These are phyloP conservation scores for Catonia carolina DNA, from an alignment of 2,888 invertebrate species.

Conservation along the genomic window DNA sequence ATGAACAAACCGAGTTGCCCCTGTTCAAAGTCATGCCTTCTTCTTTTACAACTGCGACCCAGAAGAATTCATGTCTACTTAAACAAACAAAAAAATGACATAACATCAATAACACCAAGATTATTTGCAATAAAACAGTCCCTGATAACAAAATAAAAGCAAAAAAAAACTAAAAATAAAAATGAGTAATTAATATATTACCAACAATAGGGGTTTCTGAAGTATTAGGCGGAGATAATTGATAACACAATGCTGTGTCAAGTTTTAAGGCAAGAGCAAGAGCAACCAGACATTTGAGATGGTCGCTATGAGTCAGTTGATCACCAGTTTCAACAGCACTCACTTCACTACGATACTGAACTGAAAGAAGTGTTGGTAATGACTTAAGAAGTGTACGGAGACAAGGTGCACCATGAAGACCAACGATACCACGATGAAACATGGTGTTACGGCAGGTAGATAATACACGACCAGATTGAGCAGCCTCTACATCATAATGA, in stretches of 20 bases:
- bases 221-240: constrained; percentile 46
- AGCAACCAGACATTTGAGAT: constrained; percentile 51
- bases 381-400: constrained; percentile 45
- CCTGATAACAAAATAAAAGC: no score
- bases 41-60: no score
- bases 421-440: constrained; percentile 47
- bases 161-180: no score
- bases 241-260: constrained; percentile 49
- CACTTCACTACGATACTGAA: constrained; percentile 52
- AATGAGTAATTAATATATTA: no score
- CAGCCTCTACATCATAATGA: constrained; percentile 43
- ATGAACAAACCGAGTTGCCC: no score
- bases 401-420: constrained; percentile 49
- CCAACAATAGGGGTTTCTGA: constrained; percentile 33
- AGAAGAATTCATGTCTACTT: no score
- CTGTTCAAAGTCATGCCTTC: no score
- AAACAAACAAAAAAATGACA: no score
- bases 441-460: constrained; percentile 48
- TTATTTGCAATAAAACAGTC: no score
- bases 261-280: constrained; percentile 50
- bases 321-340: constrained; percentile 51
- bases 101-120: no score
- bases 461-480: constrained; percentile 45
- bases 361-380: constrained; percentile 47
- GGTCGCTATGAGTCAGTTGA: constrained; percentile 52